phyloP scores from a whole-genome alignment of 2,888 invertebrate species.

The Thalpophila matura region DNA sequence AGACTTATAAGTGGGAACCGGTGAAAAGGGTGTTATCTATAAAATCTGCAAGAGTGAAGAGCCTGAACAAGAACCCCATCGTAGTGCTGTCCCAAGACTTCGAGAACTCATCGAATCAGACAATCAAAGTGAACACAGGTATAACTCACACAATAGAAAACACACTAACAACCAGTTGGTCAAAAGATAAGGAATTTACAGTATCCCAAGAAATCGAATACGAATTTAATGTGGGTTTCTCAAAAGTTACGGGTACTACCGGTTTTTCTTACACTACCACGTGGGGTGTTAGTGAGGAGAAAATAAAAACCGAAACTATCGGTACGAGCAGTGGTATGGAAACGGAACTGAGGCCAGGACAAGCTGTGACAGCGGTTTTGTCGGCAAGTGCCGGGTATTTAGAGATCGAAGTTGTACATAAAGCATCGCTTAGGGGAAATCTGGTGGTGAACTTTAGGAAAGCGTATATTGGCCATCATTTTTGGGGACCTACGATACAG shows the following conservation, averaged over 20 bases:
- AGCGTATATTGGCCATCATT: constrained; percentile 75
- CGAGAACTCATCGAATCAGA: constrained; percentile 75
- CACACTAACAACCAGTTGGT: constrained; percentile 78
- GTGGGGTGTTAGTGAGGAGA: constrained; percentile 79
- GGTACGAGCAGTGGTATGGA: constrained; percentile 78
- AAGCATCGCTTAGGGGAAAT: constrained; percentile 74
- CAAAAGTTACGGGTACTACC: constrained; percentile 73
- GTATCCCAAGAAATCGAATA: constrained; percentile 79
- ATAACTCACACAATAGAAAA: constrained; percentile 81
- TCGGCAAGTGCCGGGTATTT: constrained; percentile 76
- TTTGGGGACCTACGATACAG: constrained; percentile 75
- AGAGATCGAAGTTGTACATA: constrained; percentile 77
- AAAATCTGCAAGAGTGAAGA: constrained; percentile 72
- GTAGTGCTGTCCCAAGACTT: constrained; percentile 77
- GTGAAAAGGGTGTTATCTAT: constrained; percentile 71
- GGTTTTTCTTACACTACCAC: constrained; percentile 75
- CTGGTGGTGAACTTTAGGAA: constrained; percentile 79
- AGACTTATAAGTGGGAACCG: constrained; percentile 78
- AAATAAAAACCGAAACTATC: constrained; percentile 74
- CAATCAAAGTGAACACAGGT: constrained; percentile 81
- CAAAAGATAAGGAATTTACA: constrained; percentile 70
- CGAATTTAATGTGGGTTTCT: constrained; percentile 76
- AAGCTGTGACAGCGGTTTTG: constrained; percentile 76
- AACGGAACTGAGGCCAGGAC: constrained; percentile 77
- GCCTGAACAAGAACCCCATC: constrained; percentile 65